A percentile compares a stretch with the other conserved stretches of the same genome.
These are phyloP conservation scores for Chrysodeixis includens DNA, from an alignment of 2,888 invertebrate species.

Conservation along the genomic window DNA sequence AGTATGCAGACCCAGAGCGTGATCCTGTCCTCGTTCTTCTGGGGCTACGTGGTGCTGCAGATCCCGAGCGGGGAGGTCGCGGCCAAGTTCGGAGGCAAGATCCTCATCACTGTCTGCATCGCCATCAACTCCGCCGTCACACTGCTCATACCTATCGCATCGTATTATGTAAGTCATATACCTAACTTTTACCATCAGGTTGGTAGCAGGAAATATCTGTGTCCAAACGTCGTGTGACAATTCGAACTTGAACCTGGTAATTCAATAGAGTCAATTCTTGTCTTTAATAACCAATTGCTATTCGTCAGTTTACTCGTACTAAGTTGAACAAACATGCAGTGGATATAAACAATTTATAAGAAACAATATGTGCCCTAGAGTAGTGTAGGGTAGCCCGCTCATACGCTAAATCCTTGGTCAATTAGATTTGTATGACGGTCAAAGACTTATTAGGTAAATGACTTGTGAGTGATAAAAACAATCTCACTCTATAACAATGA, in stretches of 20 bases:
- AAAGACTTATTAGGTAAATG: background rate
- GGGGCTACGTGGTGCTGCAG: conserved; percentile 92
- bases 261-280: too few relatives aligned
- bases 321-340: too few relatives aligned
- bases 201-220: too few relatives aligned
- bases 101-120: conserved; percentile 83
- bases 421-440: too few relatives aligned
- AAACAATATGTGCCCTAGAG: too few relatives aligned
- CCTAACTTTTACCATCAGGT: background rate
- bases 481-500: background rate
- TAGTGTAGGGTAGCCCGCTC: too few relatives aligned
- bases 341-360: too few relatives aligned
- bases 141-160: conserved; percentile 71
- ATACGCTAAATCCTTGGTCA: too few relatives aligned
- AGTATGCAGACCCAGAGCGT: conserved; percentile 81
- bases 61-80: conserved; percentile 92
- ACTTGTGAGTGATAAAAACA: background rate
- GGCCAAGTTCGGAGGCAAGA: conserved; percentile 91
- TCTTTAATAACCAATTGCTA: too few relatives aligned
- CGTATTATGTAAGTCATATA: conserved; percentile 70
- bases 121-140: conserved; percentile 79
- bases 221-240: too few relatives aligned
- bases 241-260: too few relatives aligned
- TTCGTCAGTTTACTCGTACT: too few relatives aligned
- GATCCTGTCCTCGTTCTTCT: conserved; percentile 89